phyloP scores from a whole-genome alignment of 2,888 invertebrate species.

The Linyphia triangularis region DNA sequence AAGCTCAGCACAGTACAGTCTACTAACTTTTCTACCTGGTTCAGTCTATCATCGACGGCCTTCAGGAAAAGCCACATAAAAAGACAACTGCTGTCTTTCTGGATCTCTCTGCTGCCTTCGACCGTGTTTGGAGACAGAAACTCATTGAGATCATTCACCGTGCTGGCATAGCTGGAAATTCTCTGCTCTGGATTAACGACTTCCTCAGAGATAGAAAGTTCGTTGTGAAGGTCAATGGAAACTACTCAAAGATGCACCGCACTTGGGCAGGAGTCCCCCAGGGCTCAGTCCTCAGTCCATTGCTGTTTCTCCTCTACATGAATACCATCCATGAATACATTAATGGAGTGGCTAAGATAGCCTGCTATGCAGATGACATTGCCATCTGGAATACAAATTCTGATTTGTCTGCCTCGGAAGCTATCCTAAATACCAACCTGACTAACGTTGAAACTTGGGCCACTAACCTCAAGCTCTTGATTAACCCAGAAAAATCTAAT shows the following conservation, averaged over 20 bases:
- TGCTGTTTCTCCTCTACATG: background rate
- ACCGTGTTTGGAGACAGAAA: slow-evolving; percentile 16
- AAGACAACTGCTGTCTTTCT: too few relatives aligned
- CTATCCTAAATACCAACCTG: too few relatives aligned
- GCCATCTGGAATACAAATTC: too few relatives aligned
- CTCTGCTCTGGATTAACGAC: slow-evolving; percentile 3
- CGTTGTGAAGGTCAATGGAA: background rate
- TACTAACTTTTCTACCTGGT: slow-evolving; percentile 11
- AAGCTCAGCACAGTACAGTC: background rate
- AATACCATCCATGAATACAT: background rate
- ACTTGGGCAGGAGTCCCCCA: slow-evolving; percentile 8
- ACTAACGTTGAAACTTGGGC: too few relatives aligned
- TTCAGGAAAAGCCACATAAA: too few relatives aligned
- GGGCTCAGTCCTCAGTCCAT: slow-evolving; percentile 17
- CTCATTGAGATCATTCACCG: slow-evolving; percentile 2
- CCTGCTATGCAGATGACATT: slow-evolving; percentile 28
- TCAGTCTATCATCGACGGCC: slow-evolving; percentile 22
- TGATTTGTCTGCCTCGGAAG: too few relatives aligned
- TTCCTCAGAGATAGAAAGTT: slow-evolving; percentile 19
- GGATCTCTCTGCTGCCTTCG: slow-evolving; percentile 13
- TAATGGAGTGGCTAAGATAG: background rate
- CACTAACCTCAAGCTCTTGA: too few relatives aligned
- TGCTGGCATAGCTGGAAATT: background rate
- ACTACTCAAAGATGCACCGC: background rate
- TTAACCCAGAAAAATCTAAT: too few relatives aligned